Percentiles rank a stretch among this genome's conserved stretches.
Evolutionary conservation across 2,113 vertebrate genomes (phyloP).

Genomic region (Ceuthmochares aereus): DNA sequence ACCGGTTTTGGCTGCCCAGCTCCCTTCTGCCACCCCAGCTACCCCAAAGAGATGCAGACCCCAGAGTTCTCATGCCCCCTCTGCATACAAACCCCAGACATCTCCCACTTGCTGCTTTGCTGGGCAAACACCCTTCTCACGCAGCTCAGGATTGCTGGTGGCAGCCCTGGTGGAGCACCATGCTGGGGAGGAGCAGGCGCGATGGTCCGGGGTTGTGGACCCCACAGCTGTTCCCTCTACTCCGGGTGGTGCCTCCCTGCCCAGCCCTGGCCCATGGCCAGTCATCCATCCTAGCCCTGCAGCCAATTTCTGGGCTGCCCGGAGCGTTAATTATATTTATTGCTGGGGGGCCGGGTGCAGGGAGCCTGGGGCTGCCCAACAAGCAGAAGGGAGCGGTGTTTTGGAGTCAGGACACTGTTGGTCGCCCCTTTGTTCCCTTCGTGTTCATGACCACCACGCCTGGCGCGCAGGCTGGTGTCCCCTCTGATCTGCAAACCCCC

Average conservation of each 20-base stretch:
- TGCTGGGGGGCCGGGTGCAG: neutral
- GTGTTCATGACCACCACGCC: rapidly evolving
- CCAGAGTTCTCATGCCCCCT: rapidly evolving
- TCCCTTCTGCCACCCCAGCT: neutral
- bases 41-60: neutral
- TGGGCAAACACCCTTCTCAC: neutral
- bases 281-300: neutral
- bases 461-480: rapidly evolving
- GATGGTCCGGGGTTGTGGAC: neutral
- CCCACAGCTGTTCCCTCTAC: rapidly evolving
- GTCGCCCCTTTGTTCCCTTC: neutral
- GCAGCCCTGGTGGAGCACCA: neutral
- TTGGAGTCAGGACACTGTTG: neutral
- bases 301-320: neutral
- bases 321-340: neutral
- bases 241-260: neutral
- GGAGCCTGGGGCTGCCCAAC: neutral
- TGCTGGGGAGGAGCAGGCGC: rapidly evolving
- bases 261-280: neutral
- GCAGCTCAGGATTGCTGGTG: neutral
- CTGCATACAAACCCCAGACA: neutral
- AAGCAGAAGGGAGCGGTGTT: neutral
- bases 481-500: neutral
- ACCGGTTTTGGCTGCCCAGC: neutral
- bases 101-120: neutral